Evolutionary conservation across 2,797 vertebrate genomes (phyloP).

Genomic region (Alauda arvensis): DNA sequence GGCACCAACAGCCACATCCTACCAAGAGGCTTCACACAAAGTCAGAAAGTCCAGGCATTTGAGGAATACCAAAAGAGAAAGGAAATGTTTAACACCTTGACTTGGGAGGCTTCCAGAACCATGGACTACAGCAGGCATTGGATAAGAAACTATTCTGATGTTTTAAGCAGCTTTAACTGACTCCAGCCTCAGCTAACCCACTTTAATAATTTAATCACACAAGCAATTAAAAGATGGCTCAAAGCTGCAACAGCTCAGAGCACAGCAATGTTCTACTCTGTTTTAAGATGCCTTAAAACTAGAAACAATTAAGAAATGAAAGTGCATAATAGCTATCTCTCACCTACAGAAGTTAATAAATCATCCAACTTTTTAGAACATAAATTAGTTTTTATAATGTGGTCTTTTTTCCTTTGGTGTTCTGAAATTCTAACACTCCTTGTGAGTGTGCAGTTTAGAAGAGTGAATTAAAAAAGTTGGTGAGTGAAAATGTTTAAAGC

Average conservation of each 20-base stretch:
- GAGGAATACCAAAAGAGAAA: background rate
- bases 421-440: background rate
- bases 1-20: background rate
- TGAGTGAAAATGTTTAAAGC: background rate
- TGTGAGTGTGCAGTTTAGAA: background rate
- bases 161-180: constrained; percentile 1
- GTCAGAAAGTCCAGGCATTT: background rate
- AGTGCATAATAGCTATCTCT: background rate
- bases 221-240: constrained; percentile 30
- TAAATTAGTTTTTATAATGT: background rate
- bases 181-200: background rate
- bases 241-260: constrained; percentile 5
- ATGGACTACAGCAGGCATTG: background rate
- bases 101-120: background rate
- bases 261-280: background rate
- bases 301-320: background rate
- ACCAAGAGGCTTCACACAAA: background rate
- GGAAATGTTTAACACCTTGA: background rate
- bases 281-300: background rate
- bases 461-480: background rate
- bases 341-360: background rate
- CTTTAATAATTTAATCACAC: constrained; percentile 5
- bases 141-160: background rate
- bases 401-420: background rate
- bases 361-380: background rate